Conservation (phyloP, 2,113 vertebrate genomes). For the Microcebus murinus region DNA sequence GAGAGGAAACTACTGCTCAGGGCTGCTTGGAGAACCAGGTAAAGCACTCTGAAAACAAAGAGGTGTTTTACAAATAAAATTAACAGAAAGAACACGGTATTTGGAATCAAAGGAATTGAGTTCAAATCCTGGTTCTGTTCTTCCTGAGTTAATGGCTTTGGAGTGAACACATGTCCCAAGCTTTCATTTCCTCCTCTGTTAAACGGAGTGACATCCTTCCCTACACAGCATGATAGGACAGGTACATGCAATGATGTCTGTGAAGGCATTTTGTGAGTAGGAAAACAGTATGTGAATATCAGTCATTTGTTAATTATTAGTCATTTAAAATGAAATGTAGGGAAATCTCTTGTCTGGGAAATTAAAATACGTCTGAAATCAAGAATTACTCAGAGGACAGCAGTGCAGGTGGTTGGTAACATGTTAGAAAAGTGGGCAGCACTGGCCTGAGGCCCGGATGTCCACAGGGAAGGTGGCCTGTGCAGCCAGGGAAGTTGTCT, state of each 20-base stretch:
- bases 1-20: background rate
- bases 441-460: accelerated
- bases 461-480: background rate
- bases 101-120: background rate
- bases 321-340: background rate
- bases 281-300: background rate
- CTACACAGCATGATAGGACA: accelerated
- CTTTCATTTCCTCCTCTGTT: background rate
- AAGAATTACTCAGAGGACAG: background rate
- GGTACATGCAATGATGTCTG: too few relatives aligned
- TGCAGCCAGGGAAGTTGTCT: background rate
- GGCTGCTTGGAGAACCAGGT: background rate
- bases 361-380: background rate
- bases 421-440: background rate
- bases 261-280: background rate
- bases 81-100: background rate
- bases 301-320: conserved; percentile 29
- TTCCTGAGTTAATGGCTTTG: background rate
- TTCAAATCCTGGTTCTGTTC: background rate
- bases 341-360: background rate
- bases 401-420: background rate
- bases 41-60: background rate
- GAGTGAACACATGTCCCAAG: accelerated
- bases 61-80: background rate
- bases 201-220: background rate